Evolutionary conservation across 2,797 vertebrate genomes (phyloP).

Genomic region (Glyptemys insculpta): DNA sequence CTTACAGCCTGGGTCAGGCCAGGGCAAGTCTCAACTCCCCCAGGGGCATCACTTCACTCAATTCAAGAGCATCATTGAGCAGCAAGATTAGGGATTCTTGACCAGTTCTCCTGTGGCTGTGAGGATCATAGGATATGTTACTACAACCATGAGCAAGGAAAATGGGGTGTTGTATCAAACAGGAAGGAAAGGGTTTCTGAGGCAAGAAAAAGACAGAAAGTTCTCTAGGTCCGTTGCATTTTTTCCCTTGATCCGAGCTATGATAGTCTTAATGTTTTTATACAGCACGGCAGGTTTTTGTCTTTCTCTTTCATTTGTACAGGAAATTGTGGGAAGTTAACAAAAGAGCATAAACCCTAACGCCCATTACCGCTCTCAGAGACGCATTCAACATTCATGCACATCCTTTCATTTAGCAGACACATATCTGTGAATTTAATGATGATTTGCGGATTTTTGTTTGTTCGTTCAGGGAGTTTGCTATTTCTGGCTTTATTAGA

Average conservation of each 20-base stretch:
- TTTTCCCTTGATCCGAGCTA: neutral
- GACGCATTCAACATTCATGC: neutral
- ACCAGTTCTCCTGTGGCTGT: neutral
- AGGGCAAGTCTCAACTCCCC: neutral
- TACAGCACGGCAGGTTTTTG: neutral
- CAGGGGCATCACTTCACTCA: neutral
- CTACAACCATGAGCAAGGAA: neutral
- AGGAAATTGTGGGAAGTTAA: conserved; percentile 34
- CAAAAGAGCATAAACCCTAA: neutral
- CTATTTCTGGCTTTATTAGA: neutral
- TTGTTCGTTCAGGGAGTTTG: neutral
- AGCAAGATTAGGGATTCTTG: neutral
- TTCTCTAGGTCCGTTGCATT: neutral
- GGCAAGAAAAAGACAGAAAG: neutral
- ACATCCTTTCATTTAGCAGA: neutral
- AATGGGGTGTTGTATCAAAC: no score
- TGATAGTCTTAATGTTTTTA: neutral
- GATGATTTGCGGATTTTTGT: neutral
- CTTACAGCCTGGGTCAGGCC: neutral
- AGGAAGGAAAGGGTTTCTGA: neutral
- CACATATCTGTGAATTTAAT: neutral
- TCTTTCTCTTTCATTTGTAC: neutral
- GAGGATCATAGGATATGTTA: neutral
- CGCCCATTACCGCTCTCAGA: neutral
- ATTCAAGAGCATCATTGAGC: neutral